These are phyloP conservation scores for Apodemia zela DNA, from an alignment of 2,888 invertebrate genomes.

Conservation along the genomic window DNA sequence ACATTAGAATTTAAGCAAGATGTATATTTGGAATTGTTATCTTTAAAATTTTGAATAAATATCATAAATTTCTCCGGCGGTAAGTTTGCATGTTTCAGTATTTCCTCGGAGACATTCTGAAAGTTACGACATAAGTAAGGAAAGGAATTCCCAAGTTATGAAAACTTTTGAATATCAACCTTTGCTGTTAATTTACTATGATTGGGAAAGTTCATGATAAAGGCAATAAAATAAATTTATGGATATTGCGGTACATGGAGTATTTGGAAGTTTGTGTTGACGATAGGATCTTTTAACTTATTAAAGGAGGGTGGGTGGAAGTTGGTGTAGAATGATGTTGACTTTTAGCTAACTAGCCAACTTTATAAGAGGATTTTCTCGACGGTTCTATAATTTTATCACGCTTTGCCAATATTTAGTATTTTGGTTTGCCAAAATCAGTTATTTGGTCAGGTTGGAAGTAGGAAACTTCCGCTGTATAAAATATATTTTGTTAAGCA, in stretches of 20 bases:
- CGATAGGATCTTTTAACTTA: conserved; percentile 2
- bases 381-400: not conserved
- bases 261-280: conserved; percentile 10
- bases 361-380: not conserved
- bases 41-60: conserved; percentile 56
- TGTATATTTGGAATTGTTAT: conserved; percentile 51
- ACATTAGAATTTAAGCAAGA: conserved; percentile 29
- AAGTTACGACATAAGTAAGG: conserved; percentile 41
- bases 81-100: conserved; percentile 52
- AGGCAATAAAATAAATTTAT: conserved; percentile 26
- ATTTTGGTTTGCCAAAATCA: no score
- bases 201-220: conserved; percentile 31
- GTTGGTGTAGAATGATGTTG: not conserved
- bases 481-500: no score
- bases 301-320: conserved; percentile 11
- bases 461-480: no score
- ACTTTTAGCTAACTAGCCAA: not conserved
- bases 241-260: conserved; percentile 12
- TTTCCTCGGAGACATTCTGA: conserved; percentile 64
- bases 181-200: conserved; percentile 31
- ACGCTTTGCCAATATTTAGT: not conserved
- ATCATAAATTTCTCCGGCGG: conserved; percentile 53
- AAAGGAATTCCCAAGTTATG: conserved; percentile 32
- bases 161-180: conserved; percentile 31
- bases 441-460: no score